Percentiles rank a stretch among this genome's conserved stretches.
Evolutionary conservation across 2,888 invertebrate genomes (phyloP).

Genomic region (Melieria omissa): DNA sequence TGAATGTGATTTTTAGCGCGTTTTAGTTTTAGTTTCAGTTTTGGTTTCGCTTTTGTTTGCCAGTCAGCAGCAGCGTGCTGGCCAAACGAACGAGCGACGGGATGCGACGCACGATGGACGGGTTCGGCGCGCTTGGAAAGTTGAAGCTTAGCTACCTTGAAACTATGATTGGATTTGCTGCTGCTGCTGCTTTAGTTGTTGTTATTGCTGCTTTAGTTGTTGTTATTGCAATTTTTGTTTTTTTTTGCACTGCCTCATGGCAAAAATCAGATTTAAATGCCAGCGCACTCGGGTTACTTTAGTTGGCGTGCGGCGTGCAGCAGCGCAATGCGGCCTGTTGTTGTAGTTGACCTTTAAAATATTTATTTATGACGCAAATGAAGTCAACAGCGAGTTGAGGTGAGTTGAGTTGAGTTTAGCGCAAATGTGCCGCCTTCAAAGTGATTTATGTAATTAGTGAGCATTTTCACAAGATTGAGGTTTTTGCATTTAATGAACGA

Average conservation of each 20-base stretch:
- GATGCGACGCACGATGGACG: too few species aligned
- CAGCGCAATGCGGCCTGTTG: not conserved
- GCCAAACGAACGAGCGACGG: not conserved
- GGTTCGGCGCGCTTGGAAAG: too few species aligned
- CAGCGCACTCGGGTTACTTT: too few species aligned
- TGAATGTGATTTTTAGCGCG: conserved; percentile 43
- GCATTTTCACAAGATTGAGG: too few species aligned
- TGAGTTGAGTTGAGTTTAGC: not conserved
- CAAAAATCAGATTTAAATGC: too few species aligned
- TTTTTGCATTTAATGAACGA: too few species aligned
- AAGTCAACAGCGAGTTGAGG: not conserved
- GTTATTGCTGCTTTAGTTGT: conserved; percentile 9
- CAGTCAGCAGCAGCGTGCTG: not conserved
- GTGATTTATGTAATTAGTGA: not conserved
- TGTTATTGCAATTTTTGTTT: not conserved
- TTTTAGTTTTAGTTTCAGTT: conserved; percentile 40
- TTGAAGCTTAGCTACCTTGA: conserved; percentile 8
- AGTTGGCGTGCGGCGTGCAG: too few species aligned
- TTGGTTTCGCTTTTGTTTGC: conserved; percentile 38
- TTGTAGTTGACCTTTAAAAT: conserved; percentile 8
- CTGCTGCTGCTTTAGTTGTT: conserved; percentile 5
- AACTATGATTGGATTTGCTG: conserved; percentile 7
- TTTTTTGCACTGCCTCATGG: not conserved
- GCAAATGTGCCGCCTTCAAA: not conserved
- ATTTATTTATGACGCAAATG: not conserved